Evolutionary conservation across 2,797 vertebrate genomes (phyloP).

Genomic region (Varecia variegata): DNA sequence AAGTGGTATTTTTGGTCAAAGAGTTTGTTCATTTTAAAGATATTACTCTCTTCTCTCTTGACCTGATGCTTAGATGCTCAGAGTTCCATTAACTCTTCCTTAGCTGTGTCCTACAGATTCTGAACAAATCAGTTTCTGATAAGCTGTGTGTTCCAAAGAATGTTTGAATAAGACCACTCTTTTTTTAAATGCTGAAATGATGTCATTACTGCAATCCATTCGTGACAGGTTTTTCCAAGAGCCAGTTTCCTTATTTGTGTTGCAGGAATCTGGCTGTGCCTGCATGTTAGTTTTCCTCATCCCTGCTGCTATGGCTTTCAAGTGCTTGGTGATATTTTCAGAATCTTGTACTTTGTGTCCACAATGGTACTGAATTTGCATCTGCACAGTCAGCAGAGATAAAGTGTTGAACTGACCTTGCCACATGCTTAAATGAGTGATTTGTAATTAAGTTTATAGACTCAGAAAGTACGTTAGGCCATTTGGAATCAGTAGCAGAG

Average conservation of each 20-base stretch:
- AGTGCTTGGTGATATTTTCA: constrained; percentile 19
- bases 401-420: constrained; percentile 62
- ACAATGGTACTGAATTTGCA: constrained; percentile 67
- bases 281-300: constrained; percentile 33
- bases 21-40: constrained; percentile 17
- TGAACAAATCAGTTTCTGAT: constrained; percentile 33
- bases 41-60: background rate
- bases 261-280: constrained; percentile 19
- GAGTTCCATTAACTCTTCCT: constrained; percentile 14
- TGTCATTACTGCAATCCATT: constrained; percentile 16
- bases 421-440: constrained; percentile 31
- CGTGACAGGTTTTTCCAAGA: constrained; percentile 26
- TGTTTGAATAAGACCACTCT: background rate
- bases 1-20: constrained; percentile 40
- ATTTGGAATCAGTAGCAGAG: constrained; percentile 4
- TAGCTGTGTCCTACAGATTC: background rate
- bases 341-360: constrained; percentile 50
- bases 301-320: constrained; percentile 35
- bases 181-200: constrained; percentile 4
- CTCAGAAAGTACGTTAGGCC: constrained; percentile 7
- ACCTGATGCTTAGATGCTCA: constrained; percentile 31
- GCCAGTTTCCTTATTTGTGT: background rate
- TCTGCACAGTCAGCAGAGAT: constrained; percentile 64
- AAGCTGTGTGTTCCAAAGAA: constrained; percentile 49
- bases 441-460: constrained; percentile 19